Evolutionary conservation across 2,797 vertebrate genomes (phyloP).

Genomic region (Pitangus sulphuratus): DNA sequence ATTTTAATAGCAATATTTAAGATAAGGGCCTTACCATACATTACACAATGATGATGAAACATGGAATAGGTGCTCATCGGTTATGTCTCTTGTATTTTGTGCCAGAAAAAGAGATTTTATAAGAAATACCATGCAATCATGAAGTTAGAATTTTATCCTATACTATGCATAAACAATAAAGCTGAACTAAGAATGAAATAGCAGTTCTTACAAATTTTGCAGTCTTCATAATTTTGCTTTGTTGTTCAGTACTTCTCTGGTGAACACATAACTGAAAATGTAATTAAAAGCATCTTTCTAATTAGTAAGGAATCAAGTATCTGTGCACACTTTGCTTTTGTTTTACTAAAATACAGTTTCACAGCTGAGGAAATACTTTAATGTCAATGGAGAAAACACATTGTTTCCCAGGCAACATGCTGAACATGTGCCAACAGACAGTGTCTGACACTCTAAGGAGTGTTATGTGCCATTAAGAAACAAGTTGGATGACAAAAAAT

Average conservation of each 20-base stretch:
- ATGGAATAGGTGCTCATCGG: neutral
- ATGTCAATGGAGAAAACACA: neutral
- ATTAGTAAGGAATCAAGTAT: neutral
- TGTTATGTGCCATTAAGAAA: neutral
- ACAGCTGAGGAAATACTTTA: neutral
- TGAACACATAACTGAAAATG: neutral
- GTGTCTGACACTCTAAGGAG: neutral
- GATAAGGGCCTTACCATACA: neutral
- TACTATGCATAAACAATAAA: neutral
- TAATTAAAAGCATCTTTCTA: neutral
- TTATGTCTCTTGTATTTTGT: neutral
- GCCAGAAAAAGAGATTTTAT: neutral
- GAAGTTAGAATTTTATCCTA: neutral
- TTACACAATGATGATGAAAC: neutral
- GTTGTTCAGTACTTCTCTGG: neutral
- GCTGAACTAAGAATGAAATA: neutral
- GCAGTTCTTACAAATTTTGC: neutral
- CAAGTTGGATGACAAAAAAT: neutral
- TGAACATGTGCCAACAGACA: neutral
- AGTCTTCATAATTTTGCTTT: neutral
- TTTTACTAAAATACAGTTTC: neutral
- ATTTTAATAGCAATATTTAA: neutral
- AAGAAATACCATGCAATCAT: neutral
- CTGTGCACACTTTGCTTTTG: neutral
- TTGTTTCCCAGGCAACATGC: neutral